Base-by-base conservation (phyloP, 1,140 invertebrate genomes). In the Drosophila dunni region DNA sequence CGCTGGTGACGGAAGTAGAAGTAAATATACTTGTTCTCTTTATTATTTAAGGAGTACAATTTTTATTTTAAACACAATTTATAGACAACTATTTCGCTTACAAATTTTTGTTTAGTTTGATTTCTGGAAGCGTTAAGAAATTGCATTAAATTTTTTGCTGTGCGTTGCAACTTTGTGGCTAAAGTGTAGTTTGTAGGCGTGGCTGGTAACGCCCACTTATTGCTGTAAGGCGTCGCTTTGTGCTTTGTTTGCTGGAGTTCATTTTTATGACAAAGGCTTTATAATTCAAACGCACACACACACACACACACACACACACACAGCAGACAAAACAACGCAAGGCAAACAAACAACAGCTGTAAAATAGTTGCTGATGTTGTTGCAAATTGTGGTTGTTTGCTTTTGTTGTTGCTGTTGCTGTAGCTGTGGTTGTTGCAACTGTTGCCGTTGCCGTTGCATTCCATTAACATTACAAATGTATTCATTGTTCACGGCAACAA, bases 391-490 rank as follows among this genome's bases (percentile, higher is more conserved):
- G 10, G 8, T 42, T 5, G 7, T 64, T 48, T 13, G 17, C 2
- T 61, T 53, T 48, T 73, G 67, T 69, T 66, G 17, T 6, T 61
- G 54, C 45, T 73, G 67, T 69, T 66, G 51, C 42, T 58, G 46
- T 83, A 71, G 69, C 58, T 70, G 64, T 68, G 61, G 61, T 66
- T 75, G 66, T 57, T 60, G 71, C 60, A 81, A 70, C 70, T 78
- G 56, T 33, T 68, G 60, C 65, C 65, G 62, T 54, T 70, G 53
- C 68, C 58, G 62, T 42, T 79, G 68, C 83, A 86, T 88, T 82
- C 83, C 83, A 86, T 86, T 86, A 86, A 88, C 53, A 56, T 86
- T 88, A 86, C 83, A 86, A 86, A 88, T 86, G 83, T 88, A 86
- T 86, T 86, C 83, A 86, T 86, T 86, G 83, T 86, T 88, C 62